Base-by-base conservation (phyloP, 2,113 vertebrate genomes). In the Trematomus loennbergii region DNA sequence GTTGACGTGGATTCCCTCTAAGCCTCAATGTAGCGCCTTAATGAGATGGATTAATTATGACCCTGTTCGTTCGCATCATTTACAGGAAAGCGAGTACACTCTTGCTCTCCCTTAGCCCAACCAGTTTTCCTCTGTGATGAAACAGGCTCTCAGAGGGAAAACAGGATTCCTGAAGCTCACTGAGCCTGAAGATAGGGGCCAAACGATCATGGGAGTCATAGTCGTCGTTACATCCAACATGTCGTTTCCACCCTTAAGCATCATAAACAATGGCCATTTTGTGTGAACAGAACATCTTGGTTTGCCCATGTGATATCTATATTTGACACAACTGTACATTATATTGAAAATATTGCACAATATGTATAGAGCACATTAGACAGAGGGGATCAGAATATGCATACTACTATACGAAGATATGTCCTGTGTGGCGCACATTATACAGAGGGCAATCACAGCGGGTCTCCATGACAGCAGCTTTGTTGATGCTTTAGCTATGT, bases 91-190 rank as follows among this genome's bases (percentile, higher is more conserved):
- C 53, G 87, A 83, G 65, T 78, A n/a, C 58, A 43, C 72, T 72
- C 17, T 22, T 58, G 25, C 61, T 70, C 72, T 77, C 59, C 12
- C 58, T 67, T 8, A 8, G 57, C 20, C 60, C 12, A 1, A 75
- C 59, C 65, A 67, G 46, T 49, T 25, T 74, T 62, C 71, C 46
- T 72, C 46, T 80, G 40, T 11, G 46, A 82, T 75, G 60, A 61
- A 72, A 16, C 22, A 4, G 25, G 59, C 67, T 78, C 29, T 20
- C 48, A 3, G 62, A 43, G 7, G 25, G 58, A 63, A 78, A 88
- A 57, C 63, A 0, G 6, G 83, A 91, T 89, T 91, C 89, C 87
- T 87, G 69, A 54, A 80, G 87, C 46, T 78, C 85, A 86, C 48
- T 78, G 81, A 81, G 68, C 79, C 60, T 80, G 52, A 69, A 55